phyloP scores from a whole-genome alignment of 2,113 vertebrate genomes.

The Malurus cyaneus region DNA sequence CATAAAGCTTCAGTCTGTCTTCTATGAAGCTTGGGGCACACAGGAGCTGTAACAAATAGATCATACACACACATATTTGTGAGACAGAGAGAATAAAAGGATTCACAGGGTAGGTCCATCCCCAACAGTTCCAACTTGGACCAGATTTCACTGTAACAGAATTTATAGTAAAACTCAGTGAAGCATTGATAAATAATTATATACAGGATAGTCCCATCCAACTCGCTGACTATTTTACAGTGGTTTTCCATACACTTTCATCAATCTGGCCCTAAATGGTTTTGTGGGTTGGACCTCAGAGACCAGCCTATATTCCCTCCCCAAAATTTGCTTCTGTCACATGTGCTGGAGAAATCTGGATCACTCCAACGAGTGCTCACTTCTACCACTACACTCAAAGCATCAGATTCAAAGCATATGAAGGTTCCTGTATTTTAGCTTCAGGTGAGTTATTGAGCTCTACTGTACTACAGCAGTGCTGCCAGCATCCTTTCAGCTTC shows the following conservation, averaged over 20 bases:
- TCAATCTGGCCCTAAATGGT: background rate
- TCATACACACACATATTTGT: background rate
- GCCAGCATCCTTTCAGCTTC: background rate
- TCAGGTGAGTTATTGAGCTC: background rate
- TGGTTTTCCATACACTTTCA: background rate
- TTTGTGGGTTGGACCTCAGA: background rate
- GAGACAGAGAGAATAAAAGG: background rate
- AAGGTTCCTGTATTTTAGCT: background rate
- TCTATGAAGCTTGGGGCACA: slow-evolving; percentile 65
- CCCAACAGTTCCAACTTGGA: background rate
- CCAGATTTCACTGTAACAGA: background rate
- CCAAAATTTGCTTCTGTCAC: background rate
- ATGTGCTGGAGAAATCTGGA: background rate
- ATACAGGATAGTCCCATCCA: background rate
- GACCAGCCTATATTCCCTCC: background rate
- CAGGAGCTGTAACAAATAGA: slow-evolving; percentile 29
- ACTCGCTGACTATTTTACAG: background rate
- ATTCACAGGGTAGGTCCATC: background rate
- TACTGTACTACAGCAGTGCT: background rate
- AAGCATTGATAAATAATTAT: background rate
- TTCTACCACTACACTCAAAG: background rate
- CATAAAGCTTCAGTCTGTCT: slow-evolving; percentile 73
- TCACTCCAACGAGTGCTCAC: background rate
- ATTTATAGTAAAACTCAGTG: background rate
- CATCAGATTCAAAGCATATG: background rate